Evolutionary conservation across 1,140 invertebrate genomes (phyloP), one percentile per base, ranked within the genome.

Genomic region (Bombus terrestris): DNA sequence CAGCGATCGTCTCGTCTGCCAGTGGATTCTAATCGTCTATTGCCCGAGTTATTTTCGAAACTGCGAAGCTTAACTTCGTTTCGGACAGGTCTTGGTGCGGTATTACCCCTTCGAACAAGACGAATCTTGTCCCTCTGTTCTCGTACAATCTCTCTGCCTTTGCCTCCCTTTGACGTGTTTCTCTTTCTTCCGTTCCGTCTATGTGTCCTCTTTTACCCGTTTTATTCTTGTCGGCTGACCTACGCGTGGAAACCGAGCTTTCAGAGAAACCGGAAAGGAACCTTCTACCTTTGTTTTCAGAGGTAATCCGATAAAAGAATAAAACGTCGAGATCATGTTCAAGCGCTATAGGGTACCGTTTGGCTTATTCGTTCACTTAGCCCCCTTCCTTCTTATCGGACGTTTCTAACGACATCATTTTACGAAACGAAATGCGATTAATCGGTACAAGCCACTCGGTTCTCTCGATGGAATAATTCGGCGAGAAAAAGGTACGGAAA

Each of bases 41-140:
- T 62, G 59, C 4, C 84, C 66, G 37, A 81, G 85, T 75, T 90
- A 90, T 90, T 90, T 90, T 90, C 64, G 85, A 90, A 41, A 81
- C 74, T 66, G 41, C 69, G 74, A 89, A 85, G 78, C 77, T 84
- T 87, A n/a, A 87, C 74, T 59, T 80, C 35, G 74, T 74, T 81
- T 73, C 39, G 77, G 64, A n/a, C 72, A 35, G 72, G 66, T 66
- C 35, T 62, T 57, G 74, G 6, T 28, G 10, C 25, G 18, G 43
- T 32, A 37, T 64, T 72, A 32, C 39, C 47, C 53, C 57, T 62
- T 82, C 87, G 69, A 59, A 64, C 35, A 35, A 47, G 4, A 78
- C 64, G 62, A 83, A 82, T 76, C 71, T 77, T 76, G 53, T 76
- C 35, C 25, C 43, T 41, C 73, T 39, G 69, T 62, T 76, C 62